Base-by-base conservation (phyloP, 2,888 invertebrate species). In the Athalia rosae region DNA sequence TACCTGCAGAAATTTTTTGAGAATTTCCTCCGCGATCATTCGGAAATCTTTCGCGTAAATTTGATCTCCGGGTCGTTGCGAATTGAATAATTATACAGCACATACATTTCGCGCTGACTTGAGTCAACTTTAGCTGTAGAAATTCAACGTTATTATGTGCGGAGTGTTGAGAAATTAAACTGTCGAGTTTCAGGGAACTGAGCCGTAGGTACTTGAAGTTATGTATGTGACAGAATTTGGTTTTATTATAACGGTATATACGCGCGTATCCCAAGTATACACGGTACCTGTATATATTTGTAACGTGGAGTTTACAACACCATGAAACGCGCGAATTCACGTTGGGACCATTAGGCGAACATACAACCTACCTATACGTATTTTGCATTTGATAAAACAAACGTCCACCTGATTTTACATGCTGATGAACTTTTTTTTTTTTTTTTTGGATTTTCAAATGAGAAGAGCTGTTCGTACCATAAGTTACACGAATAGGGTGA, bases 201-300 rank as follows among this genome's bases (percentile, higher is more conserved):
- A 62, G 62, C 47, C 66, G 48, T 53, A 53, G 53, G 28, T 66
- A 47, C 8, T 66, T 9, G 15, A 48, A 15, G 45, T 48, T n/a
- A 66, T 8, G 45, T 48, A 15, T 45, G n/a, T 59, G 13, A 7
- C 50, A 47, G 7, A 66, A 9, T n/a, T 47, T n/a, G 63, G 45
- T 47, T 28, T 28, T 28, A 28, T 1, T 28, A 28, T 28, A 28
- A 28, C 28, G 2, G 28, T 28, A 28, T 28, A n/a, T n/a, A n/a
- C n/a, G 28, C 28, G 28, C 28, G 28, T 28, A 28, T 28, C 28
- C 28, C 28, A 28, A 28, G 28, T 64, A 41, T 47, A 47, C 47
- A 47, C 63, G n/a, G n/a, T n/a, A n/a, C n/a, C n/a, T 43, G 45
- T 45, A 63, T 64, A 15, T 47, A 48, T 64, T 48, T 64, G 64